phyloP scores from a whole-genome alignment of 2,797 vertebrate genomes.

The Bryconaethiops microstoma region DNA sequence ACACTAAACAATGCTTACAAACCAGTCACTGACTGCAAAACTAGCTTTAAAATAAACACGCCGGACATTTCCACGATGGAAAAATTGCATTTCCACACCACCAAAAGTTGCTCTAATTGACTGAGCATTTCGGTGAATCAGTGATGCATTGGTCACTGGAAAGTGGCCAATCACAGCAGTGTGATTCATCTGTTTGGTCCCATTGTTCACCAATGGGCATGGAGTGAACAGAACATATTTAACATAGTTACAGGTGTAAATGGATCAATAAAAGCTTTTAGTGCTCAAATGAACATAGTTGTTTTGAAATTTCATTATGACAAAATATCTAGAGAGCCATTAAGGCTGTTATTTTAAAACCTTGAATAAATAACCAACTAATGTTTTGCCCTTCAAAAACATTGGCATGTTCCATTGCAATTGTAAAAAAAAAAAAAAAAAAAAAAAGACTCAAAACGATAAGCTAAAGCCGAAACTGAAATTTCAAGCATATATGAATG shows the following conservation, averaged over 20 bases:
- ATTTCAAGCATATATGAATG: background rate
- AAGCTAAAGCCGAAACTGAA: background rate
- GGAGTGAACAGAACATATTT: conserved; percentile 45
- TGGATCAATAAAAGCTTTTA: conserved; percentile 12
- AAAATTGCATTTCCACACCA: conserved; percentile 52
- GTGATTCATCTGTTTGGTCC: conserved; percentile 43
- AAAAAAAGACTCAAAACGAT: conserved; percentile 9
- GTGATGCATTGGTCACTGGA: conserved; percentile 37
- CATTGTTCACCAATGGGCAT: conserved; percentile 50
- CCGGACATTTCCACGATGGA: conserved; percentile 45
- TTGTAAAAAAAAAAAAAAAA: background rate
- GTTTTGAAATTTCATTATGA: background rate
- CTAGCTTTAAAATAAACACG: conserved; percentile 46
- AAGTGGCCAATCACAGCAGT: conserved; percentile 21
- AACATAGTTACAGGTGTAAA: background rate
- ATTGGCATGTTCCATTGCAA: conserved; percentile 1
- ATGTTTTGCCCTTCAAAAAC: background rate
- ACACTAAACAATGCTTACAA: conserved; percentile 71
- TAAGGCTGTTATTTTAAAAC: background rate
- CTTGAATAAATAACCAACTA: background rate
- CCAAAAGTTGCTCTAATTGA: conserved; percentile 49
- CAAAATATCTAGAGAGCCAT: background rate
- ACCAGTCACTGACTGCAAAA: conserved; percentile 59
- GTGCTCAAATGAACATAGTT: background rate
- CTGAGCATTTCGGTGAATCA: background rate